Conservation (phyloP, 2,113 vertebrate genomes). For the Halichoerus grypus region DNA sequence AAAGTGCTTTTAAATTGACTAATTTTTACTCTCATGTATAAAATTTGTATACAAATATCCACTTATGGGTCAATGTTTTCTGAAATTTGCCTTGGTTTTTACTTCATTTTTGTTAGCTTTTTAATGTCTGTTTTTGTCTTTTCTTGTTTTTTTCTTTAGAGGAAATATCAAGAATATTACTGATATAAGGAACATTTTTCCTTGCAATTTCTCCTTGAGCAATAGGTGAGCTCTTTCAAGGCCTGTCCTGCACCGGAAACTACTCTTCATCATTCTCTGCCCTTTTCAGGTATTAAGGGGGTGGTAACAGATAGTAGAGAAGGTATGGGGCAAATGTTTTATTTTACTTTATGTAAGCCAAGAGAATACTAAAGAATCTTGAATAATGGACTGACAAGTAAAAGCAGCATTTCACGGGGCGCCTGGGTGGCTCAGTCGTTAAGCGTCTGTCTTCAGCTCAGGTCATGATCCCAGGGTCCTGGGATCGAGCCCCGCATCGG, state of each 20-base stretch:
- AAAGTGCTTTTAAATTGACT: constrained; percentile 31
- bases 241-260: too few species aligned
- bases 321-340: neutral
- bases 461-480: too few species aligned
- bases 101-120: constrained; percentile 32
- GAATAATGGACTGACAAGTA: constrained; percentile 6
- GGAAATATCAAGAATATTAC: neutral
- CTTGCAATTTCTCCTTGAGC: neutral
- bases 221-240: neutral
- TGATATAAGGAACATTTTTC: neutral
- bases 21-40: constrained; percentile 27
- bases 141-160: neutral
- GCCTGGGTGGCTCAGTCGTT: too few species aligned
- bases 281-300: neutral
- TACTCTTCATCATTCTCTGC: neutral
- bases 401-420: neutral
- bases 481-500: too few species aligned
- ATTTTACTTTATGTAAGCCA: constrained; percentile 54
- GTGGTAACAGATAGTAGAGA: neutral
- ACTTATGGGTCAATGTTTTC: neutral
- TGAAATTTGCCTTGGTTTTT: constrained; percentile 23
- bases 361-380: constrained; percentile 33
- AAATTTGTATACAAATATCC: constrained; percentile 19
- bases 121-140: neutral
- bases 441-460: too few species aligned